Base-by-base conservation (phyloP, 2,888 invertebrate genomes). In the Hydroisotoma schaefferi region DNA sequence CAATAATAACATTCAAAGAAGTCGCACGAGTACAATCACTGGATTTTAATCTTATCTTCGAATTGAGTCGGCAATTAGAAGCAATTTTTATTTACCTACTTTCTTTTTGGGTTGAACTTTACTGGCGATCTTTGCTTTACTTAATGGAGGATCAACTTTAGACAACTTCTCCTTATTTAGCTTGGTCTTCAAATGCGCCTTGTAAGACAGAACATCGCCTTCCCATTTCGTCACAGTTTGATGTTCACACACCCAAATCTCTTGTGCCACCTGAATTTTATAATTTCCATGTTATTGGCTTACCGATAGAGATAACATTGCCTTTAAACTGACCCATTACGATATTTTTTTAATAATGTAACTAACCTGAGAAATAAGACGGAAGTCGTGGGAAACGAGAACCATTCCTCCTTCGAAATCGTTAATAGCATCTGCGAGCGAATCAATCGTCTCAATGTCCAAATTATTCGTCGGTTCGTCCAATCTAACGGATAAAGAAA, bases 241-340 rank as follows among this genome's bases (percentile, higher is more conserved):
- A 68, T 99, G 90, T 78, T 98, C 97, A 78, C 99, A 99, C 46
- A 99, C 88, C 99, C 98, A 99, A 77, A 99, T 98, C 79, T 95
- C 94, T 77, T 99, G 89, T 10, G 98, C 98, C 29, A 99, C 98
- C 95, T 97, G 40, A n/a, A 4, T 27, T 33, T 18, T 22, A 43
- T 23, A 46, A 46, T 29, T 12, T 25, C 29, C 8, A 27, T 29
- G 43, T 8, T 54, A 22, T 22, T 53, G 25, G 20, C 8, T 33
- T 38, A 15, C 33, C 20, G 53, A 22, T n/a, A 12, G 6, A n/a
- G 6, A 18, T 43, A 43, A 18, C 6, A 10, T 12, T 5, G 5
- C 4, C 18, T 8, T 8, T 47, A 22, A 22, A 8, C 47, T 18
- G 10, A 22, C 26, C 23, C 6, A 8, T 43, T 6, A 43, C 8